Evolutionary conservation across 1,140 invertebrate genomes (phyloP).

Genomic region (Battus philenor): DNA sequence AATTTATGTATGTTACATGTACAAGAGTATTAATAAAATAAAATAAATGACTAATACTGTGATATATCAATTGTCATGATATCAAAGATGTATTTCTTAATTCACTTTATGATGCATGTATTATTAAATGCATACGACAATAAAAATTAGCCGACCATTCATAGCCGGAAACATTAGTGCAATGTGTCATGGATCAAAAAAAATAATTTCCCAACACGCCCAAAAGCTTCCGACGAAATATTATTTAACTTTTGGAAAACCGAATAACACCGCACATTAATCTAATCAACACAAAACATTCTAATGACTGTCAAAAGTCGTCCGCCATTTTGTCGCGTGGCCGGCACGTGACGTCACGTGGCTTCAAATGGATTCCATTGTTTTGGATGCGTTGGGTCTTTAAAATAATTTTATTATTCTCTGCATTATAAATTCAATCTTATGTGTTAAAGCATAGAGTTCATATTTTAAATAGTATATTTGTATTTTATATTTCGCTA

Average conservation of each 20-base stretch:
- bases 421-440: not conserved
- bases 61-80: too few relatives aligned
- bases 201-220: conserved; percentile 28
- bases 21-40: too few relatives aligned
- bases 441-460: not conserved
- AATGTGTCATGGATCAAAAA: conserved; percentile 25
- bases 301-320: conserved; percentile 57
- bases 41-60: too few relatives aligned
- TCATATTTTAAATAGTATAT: not conserved
- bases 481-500: not conserved
- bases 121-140: too few relatives aligned
- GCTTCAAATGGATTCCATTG: conserved; percentile 56
- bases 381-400: conserved; percentile 41
- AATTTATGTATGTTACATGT: too few relatives aligned
- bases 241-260: conserved; percentile 15
- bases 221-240: conserved; percentile 20
- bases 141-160: conserved; percentile 28
- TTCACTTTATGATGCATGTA: too few relatives aligned
- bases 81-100: too few relatives aligned
- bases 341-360: conserved; percentile 43
- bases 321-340: conserved; percentile 41
- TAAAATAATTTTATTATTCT: conserved; percentile 20
- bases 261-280: conserved; percentile 58
- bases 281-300: conserved; percentile 72
- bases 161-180: conserved; percentile 35